These are phyloP conservation scores for Benthochromis sp. DNA, from an alignment of 2,113 vertebrate species.

Conservation along the genomic window DNA sequence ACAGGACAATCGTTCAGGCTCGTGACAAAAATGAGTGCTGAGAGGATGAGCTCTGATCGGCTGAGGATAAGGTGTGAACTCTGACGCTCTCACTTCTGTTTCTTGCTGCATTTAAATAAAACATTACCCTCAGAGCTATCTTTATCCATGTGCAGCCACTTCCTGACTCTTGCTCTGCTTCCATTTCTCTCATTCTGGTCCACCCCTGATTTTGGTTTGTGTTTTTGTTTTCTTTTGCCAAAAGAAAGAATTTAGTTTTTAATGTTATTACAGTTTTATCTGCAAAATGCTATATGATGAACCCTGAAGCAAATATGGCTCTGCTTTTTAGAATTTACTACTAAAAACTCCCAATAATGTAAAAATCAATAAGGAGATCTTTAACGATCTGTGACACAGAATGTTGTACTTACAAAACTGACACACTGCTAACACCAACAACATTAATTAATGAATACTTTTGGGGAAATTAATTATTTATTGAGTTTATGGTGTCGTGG, in stretches of 20 bases:
- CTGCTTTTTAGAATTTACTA: background rate
- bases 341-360: background rate
- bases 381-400: background rate
- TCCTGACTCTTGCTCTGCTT: background rate
- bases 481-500: background rate
- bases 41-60: background rate
- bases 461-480: background rate
- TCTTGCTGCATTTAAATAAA: constrained; percentile 7
- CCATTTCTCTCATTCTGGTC: background rate
- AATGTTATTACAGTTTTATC: background rate
- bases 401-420: background rate
- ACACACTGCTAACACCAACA: background rate
- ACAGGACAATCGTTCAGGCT: background rate
- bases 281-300: background rate
- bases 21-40: constrained; percentile 2
- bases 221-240: background rate
- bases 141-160: background rate
- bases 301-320: background rate
- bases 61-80: background rate
- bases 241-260: background rate
- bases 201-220: background rate
- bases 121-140: background rate
- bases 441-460: background rate
- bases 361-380: background rate
- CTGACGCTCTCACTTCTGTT: background rate